These are phyloP conservation scores for Crocodylus rhombifer DNA, from an alignment of 2,797 vertebrate genomes.

Conservation along the genomic window DNA sequence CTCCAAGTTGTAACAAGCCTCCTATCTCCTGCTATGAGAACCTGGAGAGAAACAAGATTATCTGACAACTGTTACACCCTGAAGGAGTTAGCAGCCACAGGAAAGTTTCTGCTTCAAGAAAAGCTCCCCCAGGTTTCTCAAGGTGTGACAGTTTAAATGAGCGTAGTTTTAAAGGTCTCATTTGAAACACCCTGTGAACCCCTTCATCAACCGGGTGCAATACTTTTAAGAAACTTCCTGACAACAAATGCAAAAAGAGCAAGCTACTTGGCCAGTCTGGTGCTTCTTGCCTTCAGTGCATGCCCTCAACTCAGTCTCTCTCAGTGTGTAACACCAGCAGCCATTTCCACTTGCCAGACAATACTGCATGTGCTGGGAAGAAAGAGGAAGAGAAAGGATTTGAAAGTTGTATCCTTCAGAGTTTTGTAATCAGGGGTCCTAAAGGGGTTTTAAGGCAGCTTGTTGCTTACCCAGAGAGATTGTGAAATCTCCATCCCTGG, in stretches of 20 bases:
- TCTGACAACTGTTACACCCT: constrained; percentile 21
- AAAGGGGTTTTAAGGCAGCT: neutral
- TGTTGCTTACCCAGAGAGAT: neutral
- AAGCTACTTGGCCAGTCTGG: neutral
- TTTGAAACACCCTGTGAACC: neutral
- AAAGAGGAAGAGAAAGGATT: neutral
- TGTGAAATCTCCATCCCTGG: too few relatives aligned
- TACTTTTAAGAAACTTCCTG: neutral
- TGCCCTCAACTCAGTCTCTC: neutral
- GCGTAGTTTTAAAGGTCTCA: neutral
- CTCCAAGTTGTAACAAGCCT: neutral
- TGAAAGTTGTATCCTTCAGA: neutral
- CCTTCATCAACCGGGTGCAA: constrained; percentile 13
- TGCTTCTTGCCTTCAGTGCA: neutral
- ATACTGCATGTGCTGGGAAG: neutral
- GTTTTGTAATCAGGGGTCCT: neutral
- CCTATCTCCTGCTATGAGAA: neutral
- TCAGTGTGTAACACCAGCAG: neutral
- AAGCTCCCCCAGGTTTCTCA: neutral
- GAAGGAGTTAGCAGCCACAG: constrained; percentile 5
- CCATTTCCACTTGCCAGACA: constrained; percentile 1
- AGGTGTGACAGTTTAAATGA: constrained; percentile 31
- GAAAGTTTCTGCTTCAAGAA: constrained; percentile 26
- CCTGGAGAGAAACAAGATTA: neutral
- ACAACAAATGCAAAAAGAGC: neutral